phyloP scores from a whole-genome alignment of 30 jellyfish, hydroid and myxozoan species.

The Pseudorhiza aurosa region DNA sequence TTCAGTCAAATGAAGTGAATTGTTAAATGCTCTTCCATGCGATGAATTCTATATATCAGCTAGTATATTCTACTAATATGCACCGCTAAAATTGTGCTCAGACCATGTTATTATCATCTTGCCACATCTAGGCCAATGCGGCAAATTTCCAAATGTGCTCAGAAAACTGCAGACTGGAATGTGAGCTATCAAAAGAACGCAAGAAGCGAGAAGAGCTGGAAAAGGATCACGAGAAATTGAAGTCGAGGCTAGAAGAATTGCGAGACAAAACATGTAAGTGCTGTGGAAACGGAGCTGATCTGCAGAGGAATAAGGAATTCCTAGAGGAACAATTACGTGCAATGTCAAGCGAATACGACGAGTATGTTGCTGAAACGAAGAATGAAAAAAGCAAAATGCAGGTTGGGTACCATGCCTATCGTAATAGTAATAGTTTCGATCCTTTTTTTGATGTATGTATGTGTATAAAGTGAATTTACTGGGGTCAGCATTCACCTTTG shows the following conservation, averaged over 20 bases:
- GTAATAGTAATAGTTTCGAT: too few relatives aligned
- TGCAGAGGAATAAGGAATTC: neutral
- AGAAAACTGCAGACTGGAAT: conserved; percentile 22
- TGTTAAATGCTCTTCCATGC: too few relatives aligned
- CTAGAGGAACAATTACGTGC: neutral
- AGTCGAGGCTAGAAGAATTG: neutral
- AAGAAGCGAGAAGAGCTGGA: neutral
- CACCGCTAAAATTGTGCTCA: too few relatives aligned
- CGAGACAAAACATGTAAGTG: neutral
- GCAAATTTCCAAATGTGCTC: conserved; percentile 34
- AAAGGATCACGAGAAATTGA: neutral
- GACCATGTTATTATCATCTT: too few relatives aligned
- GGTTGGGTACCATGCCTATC: too few relatives aligned
- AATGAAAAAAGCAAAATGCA: neutral
- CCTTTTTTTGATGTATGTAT: too few relatives aligned
- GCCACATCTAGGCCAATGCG: conserved; percentile 22
- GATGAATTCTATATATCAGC: too few relatives aligned
- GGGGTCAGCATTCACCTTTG: too few relatives aligned
- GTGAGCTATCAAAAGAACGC: neutral
- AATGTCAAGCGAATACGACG: neutral
- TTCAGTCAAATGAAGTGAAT: too few relatives aligned
- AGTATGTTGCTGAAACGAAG: neutral
- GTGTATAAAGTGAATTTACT: too few relatives aligned
- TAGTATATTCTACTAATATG: too few relatives aligned
- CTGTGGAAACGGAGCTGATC: neutral